Percentiles rank a stretch among this genome's conserved stretches.
Conservation (phyloP, 2,113 vertebrate genomes). For the Python bivittatus region DNA sequence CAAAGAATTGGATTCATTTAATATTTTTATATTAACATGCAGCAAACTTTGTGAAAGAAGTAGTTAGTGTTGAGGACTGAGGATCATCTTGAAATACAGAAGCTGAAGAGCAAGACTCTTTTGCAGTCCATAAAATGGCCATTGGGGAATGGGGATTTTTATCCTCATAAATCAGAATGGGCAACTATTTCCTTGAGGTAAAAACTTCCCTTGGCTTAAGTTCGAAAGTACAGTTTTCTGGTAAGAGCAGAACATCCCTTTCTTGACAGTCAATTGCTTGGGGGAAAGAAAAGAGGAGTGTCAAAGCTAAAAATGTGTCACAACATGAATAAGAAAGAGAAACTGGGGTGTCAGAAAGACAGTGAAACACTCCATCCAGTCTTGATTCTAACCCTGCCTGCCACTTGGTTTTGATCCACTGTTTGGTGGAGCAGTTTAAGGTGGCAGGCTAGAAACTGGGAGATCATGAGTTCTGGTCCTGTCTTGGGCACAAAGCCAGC, state of each 20-base stretch:
- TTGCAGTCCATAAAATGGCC: background rate
- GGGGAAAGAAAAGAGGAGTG: background rate
- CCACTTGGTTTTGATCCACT: background rate
- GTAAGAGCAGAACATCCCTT: background rate
- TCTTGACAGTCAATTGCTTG: background rate
- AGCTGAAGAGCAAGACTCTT: background rate
- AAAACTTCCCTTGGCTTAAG: background rate
- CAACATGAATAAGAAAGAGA: background rate
- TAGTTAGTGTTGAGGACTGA: background rate
- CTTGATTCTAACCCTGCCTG: background rate
- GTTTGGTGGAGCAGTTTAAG: background rate
- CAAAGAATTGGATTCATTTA: background rate
- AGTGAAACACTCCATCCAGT: background rate
- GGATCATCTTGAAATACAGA: background rate
- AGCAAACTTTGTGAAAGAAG: background rate
- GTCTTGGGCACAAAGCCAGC: background rate
- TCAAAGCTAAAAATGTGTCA: background rate
- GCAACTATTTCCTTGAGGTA: background rate
- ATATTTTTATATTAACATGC: background rate
- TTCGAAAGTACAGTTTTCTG: background rate
- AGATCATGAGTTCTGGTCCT: background rate
- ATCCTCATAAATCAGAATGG: background rate
- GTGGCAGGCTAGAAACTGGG: background rate
- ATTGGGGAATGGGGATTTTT: background rate
- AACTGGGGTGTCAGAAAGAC: background rate